Conservation (phyloP, 1,140 invertebrate species). For the Calliopsis andreniformis region DNA sequence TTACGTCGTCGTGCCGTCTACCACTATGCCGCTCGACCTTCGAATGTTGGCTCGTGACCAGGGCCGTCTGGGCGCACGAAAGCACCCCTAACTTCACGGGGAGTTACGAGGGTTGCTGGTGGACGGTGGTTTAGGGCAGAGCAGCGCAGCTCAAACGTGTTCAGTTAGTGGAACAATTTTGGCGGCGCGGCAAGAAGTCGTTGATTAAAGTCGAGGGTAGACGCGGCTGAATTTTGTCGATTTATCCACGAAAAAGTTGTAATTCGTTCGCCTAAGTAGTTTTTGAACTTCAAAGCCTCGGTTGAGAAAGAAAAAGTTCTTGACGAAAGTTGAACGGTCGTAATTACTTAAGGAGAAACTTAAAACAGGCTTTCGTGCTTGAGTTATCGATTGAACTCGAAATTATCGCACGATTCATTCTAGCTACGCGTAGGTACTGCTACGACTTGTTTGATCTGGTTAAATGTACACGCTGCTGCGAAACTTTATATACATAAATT, state of each 20-base stretch:
- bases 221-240: background rate
- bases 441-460: background rate
- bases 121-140: background rate
- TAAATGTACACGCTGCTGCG: background rate
- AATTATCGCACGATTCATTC: slow-evolving; percentile 9
- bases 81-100: slow-evolving; percentile 4
- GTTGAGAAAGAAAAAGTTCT: background rate
- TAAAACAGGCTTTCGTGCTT: background rate
- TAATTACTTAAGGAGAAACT: background rate
- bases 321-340: background rate
- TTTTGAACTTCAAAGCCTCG: too few relatives aligned
- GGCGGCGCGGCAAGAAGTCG: background rate
- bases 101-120: background rate
- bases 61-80: slow-evolving; percentile 31
- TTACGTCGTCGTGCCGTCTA: slow-evolving; percentile 43
- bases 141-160: background rate
- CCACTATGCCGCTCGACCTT: slow-evolving; percentile 54
- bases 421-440: too few relatives aligned
- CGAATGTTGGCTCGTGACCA: slow-evolving; percentile 45
- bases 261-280: too few relatives aligned
- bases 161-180: background rate
- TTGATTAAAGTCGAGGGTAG: background rate
- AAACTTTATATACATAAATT: slow-evolving; percentile 11
- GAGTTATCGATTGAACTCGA: slow-evolving; percentile 5
- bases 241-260: too few relatives aligned